Evolutionary conservation across 2,113 vertebrate genomes (phyloP).

Genomic region (Leptosomus discolor): DNA sequence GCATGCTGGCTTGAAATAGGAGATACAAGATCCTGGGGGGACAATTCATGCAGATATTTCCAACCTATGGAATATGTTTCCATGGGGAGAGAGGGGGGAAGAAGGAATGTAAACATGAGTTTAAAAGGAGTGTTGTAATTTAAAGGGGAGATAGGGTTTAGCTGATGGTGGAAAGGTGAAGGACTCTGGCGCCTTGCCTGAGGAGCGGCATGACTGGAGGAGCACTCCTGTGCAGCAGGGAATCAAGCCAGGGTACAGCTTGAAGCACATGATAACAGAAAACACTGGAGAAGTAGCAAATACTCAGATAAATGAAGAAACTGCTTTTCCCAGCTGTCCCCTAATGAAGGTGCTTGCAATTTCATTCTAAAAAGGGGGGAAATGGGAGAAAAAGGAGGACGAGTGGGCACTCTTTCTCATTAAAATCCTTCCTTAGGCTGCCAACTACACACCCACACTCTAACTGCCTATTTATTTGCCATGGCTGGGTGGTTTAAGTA

Average conservation of each 20-base stretch:
- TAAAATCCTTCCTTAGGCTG: conserved; percentile 27
- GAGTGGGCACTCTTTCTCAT: neutral
- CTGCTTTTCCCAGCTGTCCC: neutral
- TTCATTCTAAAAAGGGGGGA: neutral
- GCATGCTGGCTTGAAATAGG: neutral
- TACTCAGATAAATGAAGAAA: neutral
- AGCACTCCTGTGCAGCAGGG: neutral
- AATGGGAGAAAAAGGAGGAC: neutral
- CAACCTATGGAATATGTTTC: neutral
- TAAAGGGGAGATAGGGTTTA: neutral
- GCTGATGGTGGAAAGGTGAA: neutral
- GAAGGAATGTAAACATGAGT: neutral
- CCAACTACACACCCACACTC: neutral
- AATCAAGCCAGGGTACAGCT: neutral
- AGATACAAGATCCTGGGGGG: neutral
- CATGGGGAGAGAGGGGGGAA: neutral
- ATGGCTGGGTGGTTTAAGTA: neutral
- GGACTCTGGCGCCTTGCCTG: fast-evolving
- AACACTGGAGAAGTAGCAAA: neutral
- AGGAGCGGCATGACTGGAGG: neutral
- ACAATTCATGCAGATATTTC: neutral
- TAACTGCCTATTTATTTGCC: neutral
- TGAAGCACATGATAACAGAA: neutral
- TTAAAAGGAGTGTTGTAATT: neutral
- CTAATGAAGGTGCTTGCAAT: neutral